A percentile compares a stretch with the other conserved stretches of the same genome.
Evolutionary conservation across 2,797 vertebrate species (phyloP).

Genomic region (Chelidonichthys spinosus): DNA sequence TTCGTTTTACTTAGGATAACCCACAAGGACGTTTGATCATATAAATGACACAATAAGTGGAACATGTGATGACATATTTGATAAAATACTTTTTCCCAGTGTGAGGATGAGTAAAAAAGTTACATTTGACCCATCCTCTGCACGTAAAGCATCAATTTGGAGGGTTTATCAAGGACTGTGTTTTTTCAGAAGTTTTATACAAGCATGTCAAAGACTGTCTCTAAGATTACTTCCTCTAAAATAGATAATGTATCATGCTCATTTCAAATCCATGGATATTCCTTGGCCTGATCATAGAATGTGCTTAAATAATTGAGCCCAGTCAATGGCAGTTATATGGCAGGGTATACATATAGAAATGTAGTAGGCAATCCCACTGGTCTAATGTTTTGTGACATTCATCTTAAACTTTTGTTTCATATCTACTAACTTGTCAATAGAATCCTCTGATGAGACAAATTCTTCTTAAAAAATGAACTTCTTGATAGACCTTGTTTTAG

Average conservation of each 20-base stretch:
- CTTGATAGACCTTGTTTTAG: neutral
- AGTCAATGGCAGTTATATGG: neutral
- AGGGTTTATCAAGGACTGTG: neutral
- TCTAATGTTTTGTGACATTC: neutral
- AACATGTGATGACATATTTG: constrained; percentile 1
- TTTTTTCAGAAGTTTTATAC: neutral
- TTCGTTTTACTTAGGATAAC: neutral
- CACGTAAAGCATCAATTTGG: neutral
- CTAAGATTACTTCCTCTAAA: neutral
- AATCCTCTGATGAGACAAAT: neutral
- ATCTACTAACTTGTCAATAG: neutral
- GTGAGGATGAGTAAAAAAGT: neutral
- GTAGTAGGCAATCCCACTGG: neutral
- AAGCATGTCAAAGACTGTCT: neutral
- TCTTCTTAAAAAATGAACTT: neutral
- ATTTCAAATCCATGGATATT: neutral
- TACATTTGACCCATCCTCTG: neutral
- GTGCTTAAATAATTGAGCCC: neutral
- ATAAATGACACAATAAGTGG: neutral
- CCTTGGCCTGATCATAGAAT: neutral
- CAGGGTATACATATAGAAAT: neutral
- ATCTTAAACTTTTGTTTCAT: neutral
- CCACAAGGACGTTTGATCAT: neutral
- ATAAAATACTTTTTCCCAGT: neutral
- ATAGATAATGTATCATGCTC: neutral